Evolutionary conservation across 2,113 vertebrate genomes (phyloP).

Genomic region (Nannobrachium achirus): DNA sequence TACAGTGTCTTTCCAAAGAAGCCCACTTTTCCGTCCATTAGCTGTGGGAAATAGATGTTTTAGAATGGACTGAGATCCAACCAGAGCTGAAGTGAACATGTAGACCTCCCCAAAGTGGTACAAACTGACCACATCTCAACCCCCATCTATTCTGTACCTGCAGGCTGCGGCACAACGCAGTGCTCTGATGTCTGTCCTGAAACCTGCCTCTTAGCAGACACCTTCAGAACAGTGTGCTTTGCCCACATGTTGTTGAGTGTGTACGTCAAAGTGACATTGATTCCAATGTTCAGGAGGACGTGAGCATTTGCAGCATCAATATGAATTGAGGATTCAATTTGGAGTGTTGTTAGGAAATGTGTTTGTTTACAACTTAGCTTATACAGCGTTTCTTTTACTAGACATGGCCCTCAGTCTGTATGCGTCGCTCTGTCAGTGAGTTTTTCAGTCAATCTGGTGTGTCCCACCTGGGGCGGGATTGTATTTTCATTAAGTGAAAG

Average conservation of each 20-base stretch:
- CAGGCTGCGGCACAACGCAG: slow-evolving; percentile 33
- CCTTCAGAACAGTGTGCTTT: slow-evolving; percentile 61
- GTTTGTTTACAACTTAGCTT: background rate
- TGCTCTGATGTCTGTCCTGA: slow-evolving; percentile 52
- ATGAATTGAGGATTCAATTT: background rate
- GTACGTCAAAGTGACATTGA: slow-evolving; percentile 44
- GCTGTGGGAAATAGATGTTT: slow-evolving; percentile 44
- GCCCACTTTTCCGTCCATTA: slow-evolving; percentile 55
- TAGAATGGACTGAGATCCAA: slow-evolving; percentile 24
- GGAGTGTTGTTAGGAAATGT: slow-evolving; percentile 9
- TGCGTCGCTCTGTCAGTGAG: background rate
- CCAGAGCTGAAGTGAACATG: slow-evolving; percentile 46
- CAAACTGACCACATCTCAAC: slow-evolving; percentile 54
- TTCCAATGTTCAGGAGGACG: slow-evolving; percentile 51
- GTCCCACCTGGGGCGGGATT: background rate
- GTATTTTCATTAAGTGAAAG: background rate
- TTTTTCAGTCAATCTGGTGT: background rate
- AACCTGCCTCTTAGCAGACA: slow-evolving; percentile 63
- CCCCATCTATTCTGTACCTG: slow-evolving; percentile 51
- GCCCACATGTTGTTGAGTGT: slow-evolving; percentile 55
- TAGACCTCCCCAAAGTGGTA: slow-evolving; percentile 39
- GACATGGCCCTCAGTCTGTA: background rate
- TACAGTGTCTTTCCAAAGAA: slow-evolving; percentile 64
- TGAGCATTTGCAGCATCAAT: slow-evolving; percentile 60
- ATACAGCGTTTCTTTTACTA: background rate